These are phyloP conservation scores for Drosophila falleni DNA, from an alignment of 2,888 invertebrate species.

Conservation along the genomic window DNA sequence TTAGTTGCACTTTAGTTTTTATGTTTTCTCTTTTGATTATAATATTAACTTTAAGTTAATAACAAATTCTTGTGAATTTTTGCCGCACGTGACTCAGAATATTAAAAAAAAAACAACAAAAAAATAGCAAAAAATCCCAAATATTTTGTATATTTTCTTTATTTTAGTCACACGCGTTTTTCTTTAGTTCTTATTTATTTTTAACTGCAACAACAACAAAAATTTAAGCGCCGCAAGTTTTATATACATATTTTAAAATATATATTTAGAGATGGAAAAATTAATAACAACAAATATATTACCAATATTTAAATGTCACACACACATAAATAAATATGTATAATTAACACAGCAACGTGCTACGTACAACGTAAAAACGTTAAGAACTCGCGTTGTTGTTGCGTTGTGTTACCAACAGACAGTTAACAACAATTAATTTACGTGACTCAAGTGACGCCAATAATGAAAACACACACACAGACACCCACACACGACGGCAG, in stretches of 20 bases:
- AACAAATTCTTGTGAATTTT: not conserved
- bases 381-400: slow-evolving; percentile 49
- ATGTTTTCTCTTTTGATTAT: slow-evolving; percentile 7
- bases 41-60: not conserved
- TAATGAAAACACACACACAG: not conserved
- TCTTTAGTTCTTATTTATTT: slow-evolving; percentile 12
- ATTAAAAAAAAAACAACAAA: slow-evolving; percentile 8
- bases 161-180: slow-evolving; percentile 1
- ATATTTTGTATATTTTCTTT: slow-evolving; percentile 1
- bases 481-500: slow-evolving; percentile 1
- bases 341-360: slow-evolving; percentile 1
- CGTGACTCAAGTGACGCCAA: slow-evolving; percentile 21
- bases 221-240: slow-evolving; percentile 28
- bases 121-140: slow-evolving; percentile 14
- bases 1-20: slow-evolving; percentile 22
- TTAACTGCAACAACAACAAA: slow-evolving; percentile 17
- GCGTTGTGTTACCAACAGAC: slow-evolving; percentile 43
- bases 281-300: slow-evolving; percentile 41
- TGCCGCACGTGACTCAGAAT: slow-evolving; percentile 57
- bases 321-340: slow-evolving; percentile 14
- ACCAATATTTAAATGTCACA: slow-evolving; percentile 57
- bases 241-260: slow-evolving; percentile 39
- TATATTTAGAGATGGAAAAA: slow-evolving; percentile 7
- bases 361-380: slow-evolving; percentile 49
- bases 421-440: slow-evolving; percentile 41